These are phyloP conservation scores for Drosophila suboccidentalis DNA, from an alignment of 2,888 invertebrate genomes.

Conservation along the genomic window DNA sequence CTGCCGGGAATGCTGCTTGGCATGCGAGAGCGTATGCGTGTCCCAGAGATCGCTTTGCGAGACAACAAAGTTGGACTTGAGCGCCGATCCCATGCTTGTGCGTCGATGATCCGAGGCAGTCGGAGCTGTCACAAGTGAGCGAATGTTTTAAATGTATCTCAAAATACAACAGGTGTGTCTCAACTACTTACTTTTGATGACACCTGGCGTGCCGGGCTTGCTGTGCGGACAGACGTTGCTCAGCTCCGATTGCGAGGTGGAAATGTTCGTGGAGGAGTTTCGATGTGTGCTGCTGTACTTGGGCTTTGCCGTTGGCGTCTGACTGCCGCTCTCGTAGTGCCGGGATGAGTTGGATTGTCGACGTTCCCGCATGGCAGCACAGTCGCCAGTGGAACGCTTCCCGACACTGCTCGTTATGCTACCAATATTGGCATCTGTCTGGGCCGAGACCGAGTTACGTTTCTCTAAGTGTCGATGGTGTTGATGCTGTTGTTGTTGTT, in stretches of 20 bases:
- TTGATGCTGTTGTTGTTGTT: conserved; percentile 75
- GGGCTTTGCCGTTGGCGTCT: conserved; percentile 81
- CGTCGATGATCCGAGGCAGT: conserved; percentile 83
- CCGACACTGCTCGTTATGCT: conserved; percentile 72
- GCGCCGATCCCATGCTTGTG: conserved; percentile 83
- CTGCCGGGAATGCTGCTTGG: conserved; percentile 85
- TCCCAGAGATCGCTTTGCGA: conserved; percentile 90
- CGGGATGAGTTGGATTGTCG: conserved; percentile 81
- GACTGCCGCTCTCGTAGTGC: conserved; percentile 83
- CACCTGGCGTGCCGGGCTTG: conserved; percentile 81
- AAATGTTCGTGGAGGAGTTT: conserved; percentile 84
- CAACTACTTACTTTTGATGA: conserved; percentile 76
- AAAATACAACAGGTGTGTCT: background rate
- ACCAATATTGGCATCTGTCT: conserved; percentile 83
- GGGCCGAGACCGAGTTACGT: conserved; percentile 85
- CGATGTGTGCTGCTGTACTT: conserved; percentile 83
- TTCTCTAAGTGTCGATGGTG: conserved; percentile 82
- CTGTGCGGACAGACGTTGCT: conserved; percentile 84
- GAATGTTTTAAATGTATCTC: background rate
- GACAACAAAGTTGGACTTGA: conserved; percentile 88
- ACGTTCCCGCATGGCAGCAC: conserved; percentile 75
- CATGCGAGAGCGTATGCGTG: conserved; percentile 88
- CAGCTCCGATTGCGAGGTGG: conserved; percentile 84
- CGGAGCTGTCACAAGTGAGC: conserved; percentile 62
- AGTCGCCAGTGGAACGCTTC: conserved; percentile 80